phyloP scores from a whole-genome alignment of 2,113 vertebrate species.

The Cisticola juncidis region DNA sequence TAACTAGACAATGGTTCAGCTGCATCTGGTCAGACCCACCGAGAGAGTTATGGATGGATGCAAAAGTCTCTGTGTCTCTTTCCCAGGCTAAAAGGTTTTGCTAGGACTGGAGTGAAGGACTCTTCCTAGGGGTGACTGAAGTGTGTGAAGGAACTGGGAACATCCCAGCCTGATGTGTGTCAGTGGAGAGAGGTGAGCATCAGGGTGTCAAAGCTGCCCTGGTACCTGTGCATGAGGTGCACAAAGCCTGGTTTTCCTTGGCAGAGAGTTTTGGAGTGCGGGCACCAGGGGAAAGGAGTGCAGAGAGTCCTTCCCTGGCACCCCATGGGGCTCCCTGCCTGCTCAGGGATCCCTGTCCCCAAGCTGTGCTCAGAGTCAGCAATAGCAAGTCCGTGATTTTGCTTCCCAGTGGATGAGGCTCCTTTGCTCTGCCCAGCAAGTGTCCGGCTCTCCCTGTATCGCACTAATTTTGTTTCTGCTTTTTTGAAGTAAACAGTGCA shows the following conservation, averaged over 20 bases:
- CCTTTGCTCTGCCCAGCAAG: neutral
- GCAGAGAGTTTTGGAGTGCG: neutral
- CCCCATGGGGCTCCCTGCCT: neutral
- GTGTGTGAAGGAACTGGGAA: accelerated
- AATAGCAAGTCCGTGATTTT: neutral
- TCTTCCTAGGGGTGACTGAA: neutral
- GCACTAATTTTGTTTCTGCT: conserved; percentile 19
- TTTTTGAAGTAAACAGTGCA: neutral
- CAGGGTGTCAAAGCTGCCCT: neutral
- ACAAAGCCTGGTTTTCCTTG: neutral
- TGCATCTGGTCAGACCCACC: neutral
- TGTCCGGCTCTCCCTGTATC: neutral
- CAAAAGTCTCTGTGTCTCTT: neutral
- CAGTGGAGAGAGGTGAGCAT: neutral
- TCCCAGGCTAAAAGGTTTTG: neutral
- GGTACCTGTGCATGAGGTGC: accelerated
- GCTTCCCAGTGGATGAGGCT: accelerated
- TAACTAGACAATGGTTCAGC: conserved; percentile 2
- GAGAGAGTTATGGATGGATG: neutral
- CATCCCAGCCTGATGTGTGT: neutral
- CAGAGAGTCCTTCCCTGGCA: neutral
- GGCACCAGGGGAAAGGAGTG: neutral
- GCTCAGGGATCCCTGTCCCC: neutral
- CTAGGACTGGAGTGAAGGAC: accelerated
- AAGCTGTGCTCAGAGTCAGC: neutral